These are phyloP conservation scores for Abramis brama DNA, from an alignment of 2,113 vertebrate species.

Conservation along the genomic window DNA sequence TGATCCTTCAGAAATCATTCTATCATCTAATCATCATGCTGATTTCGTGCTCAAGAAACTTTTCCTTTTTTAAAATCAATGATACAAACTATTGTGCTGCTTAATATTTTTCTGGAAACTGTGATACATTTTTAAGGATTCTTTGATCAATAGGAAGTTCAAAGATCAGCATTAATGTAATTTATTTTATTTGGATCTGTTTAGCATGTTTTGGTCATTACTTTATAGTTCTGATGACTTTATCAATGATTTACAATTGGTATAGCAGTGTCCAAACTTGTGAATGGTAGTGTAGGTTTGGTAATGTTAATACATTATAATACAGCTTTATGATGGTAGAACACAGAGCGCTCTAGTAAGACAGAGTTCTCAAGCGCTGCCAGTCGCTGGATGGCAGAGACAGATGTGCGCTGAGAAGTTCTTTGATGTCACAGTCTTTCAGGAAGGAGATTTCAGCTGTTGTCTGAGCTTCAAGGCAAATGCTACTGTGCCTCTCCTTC, in stretches of 20 bases:
- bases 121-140: background rate
- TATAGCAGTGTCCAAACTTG: background rate
- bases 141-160: background rate
- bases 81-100: background rate
- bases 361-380: conserved; percentile 43
- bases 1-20: background rate
- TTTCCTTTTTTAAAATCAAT: background rate
- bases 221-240: background rate
- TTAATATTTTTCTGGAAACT: background rate
- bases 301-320: background rate
- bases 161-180: background rate
- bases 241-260: background rate
- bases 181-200: background rate
- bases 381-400: conserved; percentile 60
- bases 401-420: conserved; percentile 62
- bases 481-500: conserved; percentile 56
- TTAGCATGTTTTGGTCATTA: background rate
- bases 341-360: conserved; percentile 17
- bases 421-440: conserved; percentile 74
- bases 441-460: conserved; percentile 72
- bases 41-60: background rate
- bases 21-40: too few species aligned
- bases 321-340: background rate
- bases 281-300: background rate
- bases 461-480: conserved; percentile 70